Base-by-base conservation (phyloP, 1,140 invertebrate genomes). In the Magallana ariakensis region DNA sequence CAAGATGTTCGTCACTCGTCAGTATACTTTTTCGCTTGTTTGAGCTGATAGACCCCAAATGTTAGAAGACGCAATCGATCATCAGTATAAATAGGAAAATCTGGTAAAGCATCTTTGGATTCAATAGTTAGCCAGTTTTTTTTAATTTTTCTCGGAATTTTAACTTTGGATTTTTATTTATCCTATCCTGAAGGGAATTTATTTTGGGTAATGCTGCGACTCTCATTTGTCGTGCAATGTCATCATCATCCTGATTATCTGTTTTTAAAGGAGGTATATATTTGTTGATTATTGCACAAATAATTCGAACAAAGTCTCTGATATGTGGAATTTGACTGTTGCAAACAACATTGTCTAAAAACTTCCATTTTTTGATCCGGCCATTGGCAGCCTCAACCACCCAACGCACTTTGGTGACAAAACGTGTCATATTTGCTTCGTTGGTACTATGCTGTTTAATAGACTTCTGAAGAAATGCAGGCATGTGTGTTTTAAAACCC, bases 401-500 rank as follows among this genome's bases (percentile, higher is more conserved):
- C 82, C 82, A 83, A 16, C 54, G 54, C 16, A 83, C 57, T 58
- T 83, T 83, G 82, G 82, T 83, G 26, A 83, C 56, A 10, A 83
- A 57, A 19, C 82, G 54, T 55, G 82, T 22, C 22, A 56, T 83
- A 56, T 83, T 60, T 55, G 54, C 57, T 9, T 83, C 82, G 9
- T 57, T 56, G 15, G 55, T 58, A 9, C 46, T 57, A 83, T 83
- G 54, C 22, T 83, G 82, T 57, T 55, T 26, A 54, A 22, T 13
- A 54, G 46, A 55, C 53, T 56, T 83, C 56, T 53, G 6, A 26
- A 56, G n/a, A 57, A 57, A 83, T 57, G 54, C 26, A 26, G 82
- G 82, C 82, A 83, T 83, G 4, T 33, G 46, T n/a, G 56, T 33
- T 11, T 26, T 1, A 11, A 83, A 33, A 57, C 22, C 56, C 7